Conservation (phyloP, 2,888 invertebrate genomes). For the Tillus elongatus region DNA sequence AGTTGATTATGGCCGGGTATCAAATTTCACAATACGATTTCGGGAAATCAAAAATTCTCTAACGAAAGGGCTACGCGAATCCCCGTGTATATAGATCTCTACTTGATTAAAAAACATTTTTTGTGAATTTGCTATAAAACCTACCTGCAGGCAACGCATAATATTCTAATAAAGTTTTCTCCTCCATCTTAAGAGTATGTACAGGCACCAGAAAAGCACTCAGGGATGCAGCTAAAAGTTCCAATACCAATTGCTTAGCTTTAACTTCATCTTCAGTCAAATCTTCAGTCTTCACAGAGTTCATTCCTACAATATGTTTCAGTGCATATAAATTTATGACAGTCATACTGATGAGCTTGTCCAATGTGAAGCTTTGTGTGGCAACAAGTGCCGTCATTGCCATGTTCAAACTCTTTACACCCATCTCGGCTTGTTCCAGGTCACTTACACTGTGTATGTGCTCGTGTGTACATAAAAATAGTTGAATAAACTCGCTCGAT, state of each 20-base stretch:
- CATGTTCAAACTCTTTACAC: slow-evolving; percentile 57
- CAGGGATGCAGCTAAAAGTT: slow-evolving; percentile 56
- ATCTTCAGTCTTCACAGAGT: slow-evolving; percentile 39
- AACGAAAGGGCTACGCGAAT: too few species aligned
- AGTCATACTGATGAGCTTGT: slow-evolving; percentile 68
- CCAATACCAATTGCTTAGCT: slow-evolving; percentile 50
- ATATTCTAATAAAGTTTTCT: slow-evolving; percentile 51
- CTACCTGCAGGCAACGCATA: slow-evolving; percentile 62
- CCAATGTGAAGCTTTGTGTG: slow-evolving; percentile 66
- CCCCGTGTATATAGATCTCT: too few species aligned
- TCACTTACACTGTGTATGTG: slow-evolving; percentile 46
- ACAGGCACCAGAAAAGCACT: slow-evolving; percentile 62
- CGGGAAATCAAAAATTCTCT: too few species aligned
- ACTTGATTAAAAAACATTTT: too few species aligned
- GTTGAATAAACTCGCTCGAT: slow-evolving; percentile 48
- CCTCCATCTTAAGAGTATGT: slow-evolving; percentile 58
- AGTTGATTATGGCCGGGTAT: too few species aligned
- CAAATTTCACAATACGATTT: too few species aligned
- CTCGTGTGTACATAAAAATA: slow-evolving; percentile 57
- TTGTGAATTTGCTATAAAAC: too few species aligned
- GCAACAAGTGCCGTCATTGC: slow-evolving; percentile 68
- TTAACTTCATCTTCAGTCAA: slow-evolving; percentile 50
- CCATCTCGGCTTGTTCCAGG: slow-evolving; percentile 51
- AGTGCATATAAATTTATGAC: slow-evolving; percentile 68
- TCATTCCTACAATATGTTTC: slow-evolving; percentile 48